Conservation (phyloP, 2,797 vertebrate genomes). For the Esox masquinongy region DNA sequence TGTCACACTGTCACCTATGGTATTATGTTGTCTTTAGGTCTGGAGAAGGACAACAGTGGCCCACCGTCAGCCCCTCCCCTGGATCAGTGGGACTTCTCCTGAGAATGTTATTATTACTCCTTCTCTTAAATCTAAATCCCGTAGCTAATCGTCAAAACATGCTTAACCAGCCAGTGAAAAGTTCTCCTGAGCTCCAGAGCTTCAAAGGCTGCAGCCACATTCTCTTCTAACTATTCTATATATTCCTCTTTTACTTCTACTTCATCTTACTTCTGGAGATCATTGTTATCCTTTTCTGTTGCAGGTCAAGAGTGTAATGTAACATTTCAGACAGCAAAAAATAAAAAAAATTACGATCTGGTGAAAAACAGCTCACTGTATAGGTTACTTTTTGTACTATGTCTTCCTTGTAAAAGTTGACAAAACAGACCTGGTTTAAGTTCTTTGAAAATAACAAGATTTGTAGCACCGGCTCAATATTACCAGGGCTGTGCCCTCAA, state of each 20-base stretch:
- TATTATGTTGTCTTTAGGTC: not conserved
- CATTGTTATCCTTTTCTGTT: not conserved
- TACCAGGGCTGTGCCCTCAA: not conserved
- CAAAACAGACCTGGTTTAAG: not conserved
- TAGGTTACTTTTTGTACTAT: not conserved
- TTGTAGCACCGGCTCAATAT: not conserved
- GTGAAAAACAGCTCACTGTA: not conserved
- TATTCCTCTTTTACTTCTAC: not conserved
- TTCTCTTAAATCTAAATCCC: slow-evolving; percentile 39
- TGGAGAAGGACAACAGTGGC: slow-evolving; percentile 2
- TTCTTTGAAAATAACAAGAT: not conserved
- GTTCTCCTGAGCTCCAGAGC: not conserved
- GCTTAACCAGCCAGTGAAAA: slow-evolving; percentile 20
- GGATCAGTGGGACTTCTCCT: slow-evolving; percentile 15
- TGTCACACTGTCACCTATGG: not conserved
- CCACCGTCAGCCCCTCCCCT: slow-evolving; percentile 8
- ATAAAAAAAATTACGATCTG: no score
- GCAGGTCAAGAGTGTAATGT: not conserved
- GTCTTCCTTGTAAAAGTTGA: not conserved
- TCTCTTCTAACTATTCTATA: not conserved
- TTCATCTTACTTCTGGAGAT: not conserved
- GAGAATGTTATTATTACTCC: slow-evolving; percentile 24
- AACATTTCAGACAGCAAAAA: not conserved
- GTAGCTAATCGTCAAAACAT: slow-evolving; percentile 43
- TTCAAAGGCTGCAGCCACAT: slow-evolving; percentile 1